A percentile compares a stretch with the other conserved stretches of the same genome.
Conservation (phyloP, 2,888 invertebrate genomes). For the Horisme vitalbata region DNA sequence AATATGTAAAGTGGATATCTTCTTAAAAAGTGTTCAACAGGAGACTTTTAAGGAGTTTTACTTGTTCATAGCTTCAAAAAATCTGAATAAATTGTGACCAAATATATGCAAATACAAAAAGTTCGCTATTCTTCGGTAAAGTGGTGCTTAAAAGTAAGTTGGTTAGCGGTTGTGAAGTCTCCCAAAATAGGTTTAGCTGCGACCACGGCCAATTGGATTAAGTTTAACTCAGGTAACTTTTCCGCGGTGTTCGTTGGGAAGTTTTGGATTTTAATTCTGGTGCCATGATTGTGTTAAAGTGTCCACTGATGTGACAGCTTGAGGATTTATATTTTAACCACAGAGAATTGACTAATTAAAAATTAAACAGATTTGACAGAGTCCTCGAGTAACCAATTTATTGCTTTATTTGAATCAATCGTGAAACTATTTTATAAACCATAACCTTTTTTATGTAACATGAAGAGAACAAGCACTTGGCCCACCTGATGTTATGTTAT, state of each 20-base stretch:
- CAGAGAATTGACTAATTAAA: too few species aligned
- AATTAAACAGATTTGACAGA: too few species aligned
- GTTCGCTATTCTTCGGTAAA: conserved; percentile 54
- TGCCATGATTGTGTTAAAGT: conserved; percentile 22
- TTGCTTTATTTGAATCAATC: too few species aligned
- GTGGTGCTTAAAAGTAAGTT: conserved; percentile 61
- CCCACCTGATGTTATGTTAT: too few species aligned
- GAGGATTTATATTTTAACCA: background rate
- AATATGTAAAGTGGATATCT: conserved; percentile 7
- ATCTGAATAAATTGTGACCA: conserved; percentile 36
- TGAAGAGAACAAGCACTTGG: too few species aligned
- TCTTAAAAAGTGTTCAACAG: background rate
- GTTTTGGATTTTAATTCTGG: conserved; percentile 49
- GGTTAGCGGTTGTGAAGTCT: conserved; percentile 66
- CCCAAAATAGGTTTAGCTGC: conserved; percentile 69
- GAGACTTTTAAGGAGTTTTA: conserved; percentile 7
- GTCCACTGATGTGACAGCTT: conserved; percentile 6
- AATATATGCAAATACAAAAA: conserved; percentile 62
- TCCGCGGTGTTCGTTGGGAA: conserved; percentile 61
- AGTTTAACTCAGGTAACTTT: conserved; percentile 71
- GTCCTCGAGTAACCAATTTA: too few species aligned
- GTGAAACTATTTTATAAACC: too few species aligned
- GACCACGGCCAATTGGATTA: conserved; percentile 73
- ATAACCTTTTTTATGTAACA: too few species aligned
- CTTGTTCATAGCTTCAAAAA: conserved; percentile 16